These are phyloP conservation scores for Spizella passerina DNA, from an alignment of 2,797 vertebrate species.

Conservation along the genomic window DNA sequence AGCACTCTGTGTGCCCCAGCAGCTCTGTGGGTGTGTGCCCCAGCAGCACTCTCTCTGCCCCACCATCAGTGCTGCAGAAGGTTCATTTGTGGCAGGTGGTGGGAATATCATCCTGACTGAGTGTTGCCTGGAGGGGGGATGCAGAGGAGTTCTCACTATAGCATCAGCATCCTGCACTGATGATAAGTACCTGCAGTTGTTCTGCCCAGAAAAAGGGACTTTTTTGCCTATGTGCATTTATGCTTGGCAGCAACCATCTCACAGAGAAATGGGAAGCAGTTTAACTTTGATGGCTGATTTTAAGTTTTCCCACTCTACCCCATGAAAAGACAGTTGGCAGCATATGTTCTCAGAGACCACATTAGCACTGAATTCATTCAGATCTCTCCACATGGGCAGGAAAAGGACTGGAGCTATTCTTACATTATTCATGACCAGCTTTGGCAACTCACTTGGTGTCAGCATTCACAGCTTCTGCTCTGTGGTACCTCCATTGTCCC, in stretches of 20 bases:
- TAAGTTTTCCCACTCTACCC: constrained; percentile 33
- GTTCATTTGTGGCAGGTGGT: background rate
- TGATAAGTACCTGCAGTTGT: background rate
- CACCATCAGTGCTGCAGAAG: background rate
- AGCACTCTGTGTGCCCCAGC: background rate
- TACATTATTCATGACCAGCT: constrained; percentile 43
- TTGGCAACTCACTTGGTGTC: constrained; percentile 13
- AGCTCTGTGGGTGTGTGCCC: background rate
- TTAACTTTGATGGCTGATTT: constrained; percentile 27
- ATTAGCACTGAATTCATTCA: constrained; percentile 49
- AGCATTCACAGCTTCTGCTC: constrained; percentile 31
- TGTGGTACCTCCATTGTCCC: background rate
- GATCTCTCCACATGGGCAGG: background rate
- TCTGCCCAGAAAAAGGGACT: background rate
- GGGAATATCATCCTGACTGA: background rate
- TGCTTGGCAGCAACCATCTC: background rate
- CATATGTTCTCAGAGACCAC: background rate
- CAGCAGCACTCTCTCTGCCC: fast-evolving
- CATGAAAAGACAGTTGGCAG: constrained; percentile 25
- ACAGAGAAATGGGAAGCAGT: background rate
- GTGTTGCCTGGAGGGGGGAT: background rate
- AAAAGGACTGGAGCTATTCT: constrained; percentile 16
- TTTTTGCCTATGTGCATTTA: background rate
- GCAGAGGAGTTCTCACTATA: background rate
- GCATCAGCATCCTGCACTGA: too few relatives aligned